Base-by-base conservation (phyloP, 2,113 vertebrate genomes). In the Gavia stellata region DNA sequence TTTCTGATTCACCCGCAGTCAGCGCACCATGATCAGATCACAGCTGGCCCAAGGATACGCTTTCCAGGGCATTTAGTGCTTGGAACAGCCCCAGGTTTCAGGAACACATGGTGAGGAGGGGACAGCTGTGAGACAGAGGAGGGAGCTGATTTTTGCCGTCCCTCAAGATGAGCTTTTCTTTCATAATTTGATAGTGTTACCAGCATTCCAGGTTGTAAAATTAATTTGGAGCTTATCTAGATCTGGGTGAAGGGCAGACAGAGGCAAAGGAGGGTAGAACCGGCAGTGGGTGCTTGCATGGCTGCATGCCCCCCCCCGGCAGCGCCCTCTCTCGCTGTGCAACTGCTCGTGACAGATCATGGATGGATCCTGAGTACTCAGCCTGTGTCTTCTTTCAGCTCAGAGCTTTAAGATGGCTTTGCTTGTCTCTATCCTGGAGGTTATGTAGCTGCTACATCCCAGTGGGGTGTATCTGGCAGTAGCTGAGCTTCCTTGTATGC, bases 21-120 rank as follows among this genome's bases (percentile, higher is more conserved):
- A 92, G 47, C 71, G 44, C 61, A 34, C 97, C 95, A 72, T 66
- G 97, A 97, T 97, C 97, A 97, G 97, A 98, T 98, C 95, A 90
- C 98, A 98, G 98, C 98, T 98, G 98, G 97, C 98, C 97, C 80
- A 33, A 97, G 97, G 98, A 98, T 98, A 97, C 7, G 72, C 96
- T 98, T 98, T 98, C 97, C 97, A 98, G 92, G 92, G 97, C 95
- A 85, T 97, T 97, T 96, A 98, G 97, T 58, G 86, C 95, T 98
- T 98, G 98, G 98, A 98, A 97, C 82, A 75, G 95, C 77, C 98
- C 97, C 98, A 98, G 96, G 89, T 98, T 98, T 97, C 50, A n/a
- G 92, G 94, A 98, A 96, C 98, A 98, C 98, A 97, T 98, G 98
- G 96, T 88, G 93, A 90, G 92, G 92, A 89, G 79, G 70, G 86